Base-by-base conservation (phyloP, 1,140 invertebrate species). In the Coptotermes formosanus region DNA sequence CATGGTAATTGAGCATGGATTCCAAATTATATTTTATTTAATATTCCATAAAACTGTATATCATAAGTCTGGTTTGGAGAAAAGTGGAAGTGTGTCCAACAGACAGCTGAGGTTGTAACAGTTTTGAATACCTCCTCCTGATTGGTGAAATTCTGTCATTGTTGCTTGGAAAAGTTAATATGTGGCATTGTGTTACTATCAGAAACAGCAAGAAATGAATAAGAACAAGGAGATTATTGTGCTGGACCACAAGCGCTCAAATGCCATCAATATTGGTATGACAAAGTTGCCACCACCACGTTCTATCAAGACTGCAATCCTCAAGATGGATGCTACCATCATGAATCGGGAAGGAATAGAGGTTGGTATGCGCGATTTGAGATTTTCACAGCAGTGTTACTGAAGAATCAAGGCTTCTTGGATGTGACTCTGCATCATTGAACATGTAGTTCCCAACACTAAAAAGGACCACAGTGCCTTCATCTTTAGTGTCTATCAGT, bases 181-280 rank as follows among this genome's bases (percentile, higher is more conserved):
- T n/a, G 16, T 38, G 16, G 83, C 82, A 52, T 87, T 83, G n/a
- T 88, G 86, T 83, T 43, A 87, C 88, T n/a, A 89, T 83, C 92
- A 98, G 97, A 97, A 98, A 93, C 94, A 97, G 93, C 95, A 97
- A 92, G 97, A 97, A 91, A 93, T 95, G 91, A 97, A 96, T 90
- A 99, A 98, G 90, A 99, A 96, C 89, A 97, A 98, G 91, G 97
- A 98, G 91, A 95, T 99, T 86, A 97, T 99, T 82, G 98, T 99
- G 45, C 92, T 99, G 90, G 98, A 99, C 91, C 95, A 98, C 43
- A 99, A 99, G 90, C 93, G 99, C 88, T 99, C 98, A 4, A 99
- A 99, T 91, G 98, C 98, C 21, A 99, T 99, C 88, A 99, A 99
- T 91, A 99, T 99, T 89, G 98, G 98, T n/a, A 97, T 99, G 95